Base-by-base conservation (phyloP, 2,113 vertebrate species). In the Engraulis encrasicolus region DNA sequence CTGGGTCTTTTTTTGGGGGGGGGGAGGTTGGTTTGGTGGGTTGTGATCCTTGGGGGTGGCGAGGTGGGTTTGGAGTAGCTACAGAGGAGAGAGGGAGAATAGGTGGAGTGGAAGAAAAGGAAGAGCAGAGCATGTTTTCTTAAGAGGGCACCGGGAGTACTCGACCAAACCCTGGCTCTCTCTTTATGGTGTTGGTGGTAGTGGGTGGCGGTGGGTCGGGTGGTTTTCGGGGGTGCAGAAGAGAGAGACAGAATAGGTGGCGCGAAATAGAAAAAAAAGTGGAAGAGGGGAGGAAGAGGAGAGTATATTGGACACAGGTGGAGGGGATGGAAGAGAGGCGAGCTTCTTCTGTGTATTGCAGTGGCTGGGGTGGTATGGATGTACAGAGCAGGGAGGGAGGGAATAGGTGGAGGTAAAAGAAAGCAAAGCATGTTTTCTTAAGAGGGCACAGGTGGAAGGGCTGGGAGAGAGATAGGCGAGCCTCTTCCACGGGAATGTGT, bases 1-100 rank as follows among this genome's bases (percentile, higher is more conserved):
- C 84, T 19, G 77, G 83, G 89, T 82, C 87, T 86, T 86, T 45
- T 45, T 45, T 3, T 85, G 86, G 86, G 85, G 81, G 82, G 78
- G 74, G 37, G 49, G 66, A 36, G 81, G 40, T 45, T 3, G 40
- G 40, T 45, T 45, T 27, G 49, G 48, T 50, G 52, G 52, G 31
- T 50, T 82, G 54, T 52, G 79, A 78, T 45, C 58, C 48, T 37
- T 38, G 27, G 90, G 50, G 45, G 7, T 11, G 50, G 45, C 1
- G 27, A 36, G 49, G 31, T 36, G n/a, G 74, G 50, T 12, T 50
- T 45, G 34, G 49, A 34, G 40, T 17, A 66, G 15, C n/a, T n/a
- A n/a, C 2, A 45, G 81, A 18, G 38, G 23, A 81, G 27, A 6
- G 79, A 19, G 50, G 20, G 50, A 54, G 14, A 52, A 52, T 71